These are phyloP conservation scores for Syrrhaptes paradoxus DNA, from an alignment of 2,113 vertebrate species.

Conservation along the genomic window DNA sequence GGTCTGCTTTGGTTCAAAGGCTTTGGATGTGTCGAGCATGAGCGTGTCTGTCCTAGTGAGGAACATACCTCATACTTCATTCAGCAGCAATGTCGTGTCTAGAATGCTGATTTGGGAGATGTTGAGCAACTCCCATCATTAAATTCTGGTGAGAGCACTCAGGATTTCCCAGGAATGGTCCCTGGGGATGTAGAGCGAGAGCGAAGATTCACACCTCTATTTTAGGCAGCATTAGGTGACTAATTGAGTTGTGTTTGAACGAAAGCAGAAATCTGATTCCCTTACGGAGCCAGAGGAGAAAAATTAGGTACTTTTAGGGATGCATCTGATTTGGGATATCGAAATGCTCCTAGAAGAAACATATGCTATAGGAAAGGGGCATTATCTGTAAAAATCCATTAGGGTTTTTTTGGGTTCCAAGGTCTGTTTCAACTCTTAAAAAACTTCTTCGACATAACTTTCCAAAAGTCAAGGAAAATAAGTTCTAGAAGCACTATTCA, in stretches of 20 bases:
- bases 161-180: not conserved
- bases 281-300: not conserved
- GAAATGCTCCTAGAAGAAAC: not conserved
- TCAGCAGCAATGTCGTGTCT: not conserved
- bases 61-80: not conserved
- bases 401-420: not conserved
- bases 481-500: not conserved
- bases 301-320: not conserved
- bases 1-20: not conserved
- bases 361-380: not conserved
- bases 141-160: not conserved
- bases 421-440: not conserved
- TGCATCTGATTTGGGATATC: not conserved
- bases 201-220: not conserved
- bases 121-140: not conserved
- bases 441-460: not conserved
- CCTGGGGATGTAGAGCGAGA: not conserved
- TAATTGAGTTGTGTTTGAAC: not conserved
- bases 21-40: accelerated
- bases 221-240: not conserved
- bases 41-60: not conserved
- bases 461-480: not conserved
- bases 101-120: not conserved
- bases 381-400: not conserved
- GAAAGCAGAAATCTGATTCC: not conserved